Base-by-base conservation (phyloP, 2,113 vertebrate species). In the Pogona vitticeps region DNA sequence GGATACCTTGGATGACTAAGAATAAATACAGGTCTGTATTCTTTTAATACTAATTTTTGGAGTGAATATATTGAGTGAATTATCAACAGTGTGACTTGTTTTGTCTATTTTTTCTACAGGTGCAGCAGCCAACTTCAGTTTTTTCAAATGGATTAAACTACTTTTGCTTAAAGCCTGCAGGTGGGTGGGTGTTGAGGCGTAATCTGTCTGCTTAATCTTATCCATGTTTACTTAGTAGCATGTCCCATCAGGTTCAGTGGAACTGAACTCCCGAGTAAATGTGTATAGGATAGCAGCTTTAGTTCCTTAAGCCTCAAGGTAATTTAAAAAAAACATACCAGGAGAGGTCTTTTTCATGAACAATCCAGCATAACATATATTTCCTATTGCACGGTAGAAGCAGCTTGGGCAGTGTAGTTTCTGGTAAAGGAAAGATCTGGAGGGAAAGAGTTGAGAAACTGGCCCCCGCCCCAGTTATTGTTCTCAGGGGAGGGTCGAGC, bases 91-190 rank as follows among this genome's bases (percentile, higher is more conserved):
- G 76, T 89, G 91, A 88, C 82, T 91, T 88, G 59, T 90, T 1
- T 23, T 81, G 0, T 93, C 8, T 90, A 71, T 97, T 91, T 93
- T 77, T 82, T 89, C 91, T 65, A 0, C 93, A 99, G 99, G 99
- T 93, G 95, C 95, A 89, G 98, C 98, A 89, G 97, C 97, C 14
- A 97, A 94, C 92, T 99, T 99, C 96, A 98, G 97, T 93, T 97
- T 99, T 95, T 98, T 98, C 88, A 84, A 40, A 36, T 99, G 99
- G 98, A 95, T 99, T 85, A 98, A 94, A 92, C 96, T 95, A 0
- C 78, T 96, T 87, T 86, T 98, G 89, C 92, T 90, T 76, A 96
- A 94, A 76, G 92, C 94, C 58, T 96, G 91, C 96, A 99, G 98
- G 99, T 99, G 93, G 98, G 99, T 99, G 93, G 82, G 97, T 97